Evolutionary conservation across 2,888 invertebrate genomes (phyloP).

Genomic region (Rosalia funebris): DNA sequence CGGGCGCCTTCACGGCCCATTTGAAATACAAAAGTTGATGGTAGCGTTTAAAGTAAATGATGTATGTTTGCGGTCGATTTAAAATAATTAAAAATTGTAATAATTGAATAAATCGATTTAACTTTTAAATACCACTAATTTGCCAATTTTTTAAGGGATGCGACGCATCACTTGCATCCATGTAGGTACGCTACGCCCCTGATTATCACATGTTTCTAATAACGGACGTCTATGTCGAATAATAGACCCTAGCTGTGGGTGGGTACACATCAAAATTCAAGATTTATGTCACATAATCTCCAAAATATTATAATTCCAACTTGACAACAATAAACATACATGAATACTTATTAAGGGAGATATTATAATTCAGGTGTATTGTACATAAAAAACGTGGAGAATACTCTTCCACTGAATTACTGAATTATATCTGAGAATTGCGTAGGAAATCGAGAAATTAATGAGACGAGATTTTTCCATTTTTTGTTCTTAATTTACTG

Average conservation of each 20-base stretch:
- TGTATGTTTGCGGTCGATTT: too few relatives aligned
- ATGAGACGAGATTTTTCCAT: conserved; percentile 7
- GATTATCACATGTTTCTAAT: too few relatives aligned
- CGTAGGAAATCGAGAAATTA: conserved; percentile 4
- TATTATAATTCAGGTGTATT: not conserved
- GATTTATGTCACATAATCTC: conserved; percentile 44
- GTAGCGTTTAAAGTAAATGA: too few relatives aligned
- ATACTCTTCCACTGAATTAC: conserved; percentile 7
- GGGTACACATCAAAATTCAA: conserved; percentile 44
- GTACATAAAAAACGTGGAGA: not conserved
- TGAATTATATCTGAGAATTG: not conserved
- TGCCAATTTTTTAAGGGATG: too few relatives aligned
- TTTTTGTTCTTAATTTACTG: conserved; percentile 5
- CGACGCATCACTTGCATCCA: too few relatives aligned
- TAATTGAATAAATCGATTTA: too few relatives aligned
- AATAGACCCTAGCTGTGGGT: conserved; percentile 45
- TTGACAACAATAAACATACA: conserved; percentile 35
- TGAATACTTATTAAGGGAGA: conserved; percentile 34
- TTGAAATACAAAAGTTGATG: too few relatives aligned
- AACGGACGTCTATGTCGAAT: conserved; percentile 8
- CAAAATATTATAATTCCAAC: conserved; percentile 43
- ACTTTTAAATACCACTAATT: too few relatives aligned
- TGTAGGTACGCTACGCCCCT: too few relatives aligned
- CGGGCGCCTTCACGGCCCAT: too few relatives aligned
- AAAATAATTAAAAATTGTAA: too few relatives aligned